phyloP scores from a whole-genome alignment of 1,140 invertebrate genomes.

The Calosoma granatense region DNA sequence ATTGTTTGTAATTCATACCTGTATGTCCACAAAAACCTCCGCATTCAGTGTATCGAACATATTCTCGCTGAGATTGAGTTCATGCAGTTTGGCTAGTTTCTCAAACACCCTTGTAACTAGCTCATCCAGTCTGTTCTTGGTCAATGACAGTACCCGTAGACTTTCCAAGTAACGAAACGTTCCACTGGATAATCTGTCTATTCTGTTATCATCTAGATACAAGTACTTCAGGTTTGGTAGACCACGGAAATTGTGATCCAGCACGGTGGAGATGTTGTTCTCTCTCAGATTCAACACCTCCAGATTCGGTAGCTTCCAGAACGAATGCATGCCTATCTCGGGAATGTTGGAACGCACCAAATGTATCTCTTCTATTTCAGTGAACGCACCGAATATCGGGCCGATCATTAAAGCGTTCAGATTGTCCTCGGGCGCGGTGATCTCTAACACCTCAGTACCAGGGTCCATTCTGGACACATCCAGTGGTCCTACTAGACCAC shows the following conservation, averaged over 20 bases:
- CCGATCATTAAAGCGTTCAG: slow-evolving; percentile 63
- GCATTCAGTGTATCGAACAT: slow-evolving; percentile 56
- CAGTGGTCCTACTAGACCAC: slow-evolving; percentile 47
- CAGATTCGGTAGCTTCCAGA: slow-evolving; percentile 61
- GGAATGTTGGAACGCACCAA: slow-evolving; percentile 67
- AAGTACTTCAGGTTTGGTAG: slow-evolving; percentile 68
- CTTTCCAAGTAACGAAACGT: slow-evolving; percentile 59
- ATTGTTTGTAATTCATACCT: slow-evolving; percentile 32
- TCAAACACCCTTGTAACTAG: slow-evolving; percentile 58
- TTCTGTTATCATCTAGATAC: slow-evolving; percentile 75
- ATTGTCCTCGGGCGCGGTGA: slow-evolving; percentile 51
- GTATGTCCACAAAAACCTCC: slow-evolving; percentile 66
- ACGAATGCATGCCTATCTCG: slow-evolving; percentile 65
- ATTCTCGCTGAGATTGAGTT: slow-evolving; percentile 66
- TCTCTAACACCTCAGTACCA: slow-evolving; percentile 53
- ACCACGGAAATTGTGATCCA: slow-evolving; percentile 73
- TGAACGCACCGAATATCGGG: slow-evolving; percentile 57
- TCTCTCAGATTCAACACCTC: slow-evolving; percentile 58
- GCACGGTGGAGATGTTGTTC: slow-evolving; percentile 64
- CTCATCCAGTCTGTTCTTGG: slow-evolving; percentile 56
- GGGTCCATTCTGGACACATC: slow-evolving; percentile 48
- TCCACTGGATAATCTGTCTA: slow-evolving; percentile 59
- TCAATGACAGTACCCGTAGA: slow-evolving; percentile 54
- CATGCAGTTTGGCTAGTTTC: slow-evolving; percentile 51
- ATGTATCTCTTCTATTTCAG: slow-evolving; percentile 58